These are phyloP conservation scores for Chesias legatella DNA, from an alignment of 2,888 invertebrate species.

Conservation along the genomic window DNA sequence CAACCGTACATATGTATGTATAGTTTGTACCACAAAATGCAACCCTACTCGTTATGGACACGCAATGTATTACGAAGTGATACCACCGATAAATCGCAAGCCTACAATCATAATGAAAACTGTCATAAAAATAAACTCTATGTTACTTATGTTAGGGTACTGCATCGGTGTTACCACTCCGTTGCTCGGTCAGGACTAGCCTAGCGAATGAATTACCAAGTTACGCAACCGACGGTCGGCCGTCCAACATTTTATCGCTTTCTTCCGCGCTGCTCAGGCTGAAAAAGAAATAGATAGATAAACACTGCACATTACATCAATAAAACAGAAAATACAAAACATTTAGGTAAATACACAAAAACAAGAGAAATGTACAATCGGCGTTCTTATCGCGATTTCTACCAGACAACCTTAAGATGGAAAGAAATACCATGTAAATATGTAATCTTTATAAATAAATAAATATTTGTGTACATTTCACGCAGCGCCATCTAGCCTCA, in stretches of 20 bases:
- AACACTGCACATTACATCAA: too few species aligned
- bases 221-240: constrained; percentile 85
- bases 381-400: too few species aligned
- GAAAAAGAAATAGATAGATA: constrained; percentile 51
- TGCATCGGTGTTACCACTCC: constrained; percentile 43
- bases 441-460: too few species aligned
- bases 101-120: constrained; percentile 28
- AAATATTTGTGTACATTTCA: too few species aligned
- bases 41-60: constrained; percentile 54
- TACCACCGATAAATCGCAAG: constrained; percentile 35
- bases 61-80: constrained; percentile 38
- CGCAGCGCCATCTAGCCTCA: too few species aligned
- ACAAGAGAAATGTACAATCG: too few species aligned
- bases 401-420: too few species aligned
- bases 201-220: constrained; percentile 36
- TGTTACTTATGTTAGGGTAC: constrained; percentile 45
- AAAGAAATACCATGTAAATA: too few species aligned
- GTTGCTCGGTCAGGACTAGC: constrained; percentile 45
- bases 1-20: constrained; percentile 37
- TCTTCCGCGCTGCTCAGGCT: constrained; percentile 85
- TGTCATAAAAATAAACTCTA: constrained; percentile 60
- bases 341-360: too few species aligned
- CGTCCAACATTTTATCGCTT: constrained; percentile 87
- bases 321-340: too few species aligned
- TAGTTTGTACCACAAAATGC: constrained; percentile 72